These are phyloP conservation scores for Lepidurus packardi DNA, from an alignment of 1,140 invertebrate species.

Conservation along the genomic window DNA sequence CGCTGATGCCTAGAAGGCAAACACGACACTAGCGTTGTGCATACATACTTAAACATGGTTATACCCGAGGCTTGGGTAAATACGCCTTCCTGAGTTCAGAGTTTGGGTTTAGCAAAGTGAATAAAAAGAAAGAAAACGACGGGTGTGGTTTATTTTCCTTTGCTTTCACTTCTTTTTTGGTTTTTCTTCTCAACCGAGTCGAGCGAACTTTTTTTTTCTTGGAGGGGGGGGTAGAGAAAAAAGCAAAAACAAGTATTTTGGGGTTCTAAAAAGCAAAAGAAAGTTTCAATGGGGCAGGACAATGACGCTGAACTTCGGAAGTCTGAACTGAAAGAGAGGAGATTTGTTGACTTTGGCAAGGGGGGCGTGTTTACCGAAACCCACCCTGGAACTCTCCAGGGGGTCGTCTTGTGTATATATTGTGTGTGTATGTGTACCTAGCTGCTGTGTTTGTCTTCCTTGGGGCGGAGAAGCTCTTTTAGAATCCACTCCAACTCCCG, in stretches of 20 bases:
- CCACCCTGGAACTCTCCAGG: not conserved
- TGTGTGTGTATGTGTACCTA: not conserved
- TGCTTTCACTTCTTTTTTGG: not conserved
- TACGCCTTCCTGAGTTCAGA: slow-evolving; percentile 9
- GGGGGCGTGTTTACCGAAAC: not conserved
- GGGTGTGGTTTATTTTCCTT: not conserved
- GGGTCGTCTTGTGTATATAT: not conserved
- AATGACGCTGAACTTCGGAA: not conserved
- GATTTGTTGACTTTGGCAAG: slow-evolving; percentile 16
- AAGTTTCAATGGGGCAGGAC: not conserved
- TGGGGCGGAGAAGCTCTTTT: no score
- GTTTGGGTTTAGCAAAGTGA: not conserved
- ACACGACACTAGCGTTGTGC: slow-evolving; percentile 14
- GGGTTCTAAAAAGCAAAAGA: not conserved
- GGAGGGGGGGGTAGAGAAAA: not conserved
- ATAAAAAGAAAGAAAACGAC: not conserved
- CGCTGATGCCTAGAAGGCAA: slow-evolving; percentile 13
- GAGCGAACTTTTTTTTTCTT: not conserved
- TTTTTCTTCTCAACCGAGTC: not conserved
- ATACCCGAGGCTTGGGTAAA: slow-evolving; percentile 17
- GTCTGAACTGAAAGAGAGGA: not conserved
- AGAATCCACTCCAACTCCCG: no score
- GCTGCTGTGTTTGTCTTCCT: no score
- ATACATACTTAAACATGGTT: slow-evolving; percentile 19
- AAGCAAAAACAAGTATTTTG: not conserved